Evolutionary conservation across 2,113 vertebrate species (phyloP), one percentile per base, ranked within the genome.

Genomic region (Lota lota): DNA sequence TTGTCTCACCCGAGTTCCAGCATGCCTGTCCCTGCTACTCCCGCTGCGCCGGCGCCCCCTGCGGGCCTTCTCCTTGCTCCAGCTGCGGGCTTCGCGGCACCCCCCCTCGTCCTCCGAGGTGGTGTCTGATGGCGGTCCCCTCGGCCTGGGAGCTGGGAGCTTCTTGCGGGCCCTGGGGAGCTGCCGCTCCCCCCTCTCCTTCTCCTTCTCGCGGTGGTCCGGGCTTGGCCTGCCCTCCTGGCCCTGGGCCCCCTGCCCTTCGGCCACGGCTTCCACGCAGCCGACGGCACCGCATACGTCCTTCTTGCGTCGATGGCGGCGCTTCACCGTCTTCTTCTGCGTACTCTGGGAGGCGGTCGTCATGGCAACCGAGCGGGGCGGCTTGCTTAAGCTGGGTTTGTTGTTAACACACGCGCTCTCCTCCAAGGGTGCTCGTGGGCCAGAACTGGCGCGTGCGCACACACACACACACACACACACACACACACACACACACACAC

Each of bases 271-370:
- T 72, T 91, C 89, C 80, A 86, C 56, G 61, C 82, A 82, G 59
- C 90, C 83, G 83, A 83, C 80, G 21, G 89, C 67, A 79, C 90
- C 68, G 80, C 90, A 91, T 78, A 79, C 83, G 79, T 81, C 90
- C 72, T 70, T 88, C 84, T 90, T 94, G 75, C 90, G 94, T 54
- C 91, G 93, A 87, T 93, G 85, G 59, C 92, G 93, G 22, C 91
- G 89, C 80, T 93, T 97, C 76, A 94, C 88, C 79, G 91, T 85
- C 80, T 93, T 95, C 79, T 94, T 95, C 84, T 85, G 40, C 40
- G 40, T 47, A 47, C 74, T 70, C 72, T 92, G 92, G 40, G 64
- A 65, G 0, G 83, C 74, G 73, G 94, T 83, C 47, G 92, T 87
- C 86, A 88, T 82, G 70, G 91, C 88, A 76, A 92, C 78, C 62